Percentiles rank a stretch among this genome's conserved stretches.
Conservation (phyloP, 30 jellyfish, hydroid and myxozoan genomes). For the Hydra vulgaris region DNA sequence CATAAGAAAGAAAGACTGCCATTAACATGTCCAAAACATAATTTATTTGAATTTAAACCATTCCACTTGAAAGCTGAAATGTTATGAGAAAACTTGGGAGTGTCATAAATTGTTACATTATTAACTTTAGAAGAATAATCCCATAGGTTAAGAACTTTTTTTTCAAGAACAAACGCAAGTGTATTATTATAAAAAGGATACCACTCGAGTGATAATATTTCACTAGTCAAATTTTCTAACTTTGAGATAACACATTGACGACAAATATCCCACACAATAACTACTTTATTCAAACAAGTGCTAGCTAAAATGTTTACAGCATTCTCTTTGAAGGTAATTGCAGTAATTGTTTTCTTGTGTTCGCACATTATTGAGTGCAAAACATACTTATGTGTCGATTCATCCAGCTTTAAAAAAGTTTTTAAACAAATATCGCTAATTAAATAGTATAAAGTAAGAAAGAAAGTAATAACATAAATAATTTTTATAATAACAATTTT, state of each 20-base stretch:
- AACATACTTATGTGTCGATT: slow-evolving; percentile 22
- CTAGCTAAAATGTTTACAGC: slow-evolving; percentile 48
- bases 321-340: slow-evolving; percentile 50
- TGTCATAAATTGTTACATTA: slow-evolving; percentile 27
- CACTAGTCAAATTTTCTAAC: slow-evolving; percentile 26
- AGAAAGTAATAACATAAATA: too few species aligned
- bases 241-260: slow-evolving; percentile 35
- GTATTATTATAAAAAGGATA: slow-evolving; percentile 47
- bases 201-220: slow-evolving; percentile 53
- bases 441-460: too few species aligned
- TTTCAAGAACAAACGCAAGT: slow-evolving; percentile 26
- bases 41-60: slow-evolving; percentile 23
- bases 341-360: slow-evolving; percentile 59
- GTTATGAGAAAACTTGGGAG: slow-evolving; percentile 26
- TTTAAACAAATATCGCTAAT: too few species aligned
- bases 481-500: too few species aligned
- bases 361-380: slow-evolving; percentile 71
- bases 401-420: slow-evolving; percentile 35
- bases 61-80: slow-evolving; percentile 50
- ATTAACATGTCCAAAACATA: slow-evolving; percentile 62
- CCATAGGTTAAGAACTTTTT: slow-evolving; percentile 57
- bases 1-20: slow-evolving; percentile 46
- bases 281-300: slow-evolving; percentile 45
- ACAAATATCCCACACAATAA: slow-evolving; percentile 53
- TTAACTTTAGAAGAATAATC: slow-evolving; percentile 16